Evolutionary conservation across 2,888 invertebrate species (phyloP).

Genomic region (Stenichneumon culpator): DNA sequence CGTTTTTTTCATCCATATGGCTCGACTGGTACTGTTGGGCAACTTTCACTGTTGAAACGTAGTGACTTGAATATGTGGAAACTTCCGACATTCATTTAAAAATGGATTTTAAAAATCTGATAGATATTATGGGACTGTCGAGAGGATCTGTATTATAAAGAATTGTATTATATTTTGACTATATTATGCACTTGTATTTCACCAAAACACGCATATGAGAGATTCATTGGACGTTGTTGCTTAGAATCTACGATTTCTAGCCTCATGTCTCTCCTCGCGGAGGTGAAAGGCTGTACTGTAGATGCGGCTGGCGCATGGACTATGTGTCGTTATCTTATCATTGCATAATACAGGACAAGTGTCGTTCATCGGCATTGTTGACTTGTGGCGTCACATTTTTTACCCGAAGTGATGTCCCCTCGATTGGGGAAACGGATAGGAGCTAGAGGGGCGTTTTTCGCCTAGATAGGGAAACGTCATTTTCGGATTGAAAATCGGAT

Average conservation of each 20-base stretch:
- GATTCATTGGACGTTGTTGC: neutral
- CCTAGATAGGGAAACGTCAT: too few species aligned
- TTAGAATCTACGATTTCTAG: neutral
- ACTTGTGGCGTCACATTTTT: neutral
- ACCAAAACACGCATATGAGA: neutral
- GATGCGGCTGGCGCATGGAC: neutral
- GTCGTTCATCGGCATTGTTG: neutral
- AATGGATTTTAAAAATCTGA: neutral
- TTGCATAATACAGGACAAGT: neutral
- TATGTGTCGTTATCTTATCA: neutral
- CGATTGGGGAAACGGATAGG: too few species aligned
- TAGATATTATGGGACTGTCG: neutral
- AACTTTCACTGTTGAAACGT: constrained; percentile 3
- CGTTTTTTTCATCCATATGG: neutral
- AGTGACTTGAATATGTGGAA: neutral
- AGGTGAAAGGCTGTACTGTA: constrained; percentile 5
- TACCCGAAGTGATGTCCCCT: neutral
- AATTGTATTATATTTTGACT: neutral
- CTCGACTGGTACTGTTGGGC: neutral
- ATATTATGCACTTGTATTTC: neutral
- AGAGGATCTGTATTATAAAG: neutral
- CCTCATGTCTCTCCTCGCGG: neutral
- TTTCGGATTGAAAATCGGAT: too few species aligned
- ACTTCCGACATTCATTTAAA: neutral
- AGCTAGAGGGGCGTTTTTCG: too few species aligned